Evolutionary conservation across 2,797 vertebrate genomes (phyloP), one percentile per base, ranked within the genome.

Genomic region (Ambastaia sidthimunki): DNA sequence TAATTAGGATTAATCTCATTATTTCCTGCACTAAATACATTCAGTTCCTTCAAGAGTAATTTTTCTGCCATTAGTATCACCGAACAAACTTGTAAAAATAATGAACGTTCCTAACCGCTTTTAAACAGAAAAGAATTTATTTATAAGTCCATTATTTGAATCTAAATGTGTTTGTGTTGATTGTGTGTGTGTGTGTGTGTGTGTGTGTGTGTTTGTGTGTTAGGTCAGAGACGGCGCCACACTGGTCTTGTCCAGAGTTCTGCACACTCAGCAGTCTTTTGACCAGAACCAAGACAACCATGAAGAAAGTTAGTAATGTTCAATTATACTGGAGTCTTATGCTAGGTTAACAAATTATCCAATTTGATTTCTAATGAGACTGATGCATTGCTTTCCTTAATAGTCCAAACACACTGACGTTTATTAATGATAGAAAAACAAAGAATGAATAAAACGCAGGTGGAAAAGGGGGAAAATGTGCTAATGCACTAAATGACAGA

Each of bases 141-240:
- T n/a, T 63, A 1, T 18, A 34, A 18, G 9, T 6, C 25, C 23
- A 28, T 7, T 63, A 7, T 18, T 72, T 72, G 15, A 41, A 72
- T 3, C 21, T 13, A 55, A 5, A 54, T 31, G 25, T 70, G 9
- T 71, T 9, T 15, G 25, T 71, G 16, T 41, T 19, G 34, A 13
- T 44, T 23, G 71, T 81, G 80, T 78, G 31, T 78, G 50, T 72
- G 68, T 65, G 9, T 75, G 28, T 28, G 52, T 31, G 25, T 70
- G 9, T 71, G 7, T 15, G 25, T 71, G 71, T 81, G 80, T 78
- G 37, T 78, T 47, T 72, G 59, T 65, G 70, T 69, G 9, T 72
- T 91, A 99, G 97, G 98, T 99, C 68, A 92, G 97, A 78, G 97
- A 98, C n/a, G 95, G 96, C 41, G 97, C 98, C 87, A 98, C 95